Base-by-base conservation (phyloP, 1,140 invertebrate species). In the Zaprionus camerounensis region DNA sequence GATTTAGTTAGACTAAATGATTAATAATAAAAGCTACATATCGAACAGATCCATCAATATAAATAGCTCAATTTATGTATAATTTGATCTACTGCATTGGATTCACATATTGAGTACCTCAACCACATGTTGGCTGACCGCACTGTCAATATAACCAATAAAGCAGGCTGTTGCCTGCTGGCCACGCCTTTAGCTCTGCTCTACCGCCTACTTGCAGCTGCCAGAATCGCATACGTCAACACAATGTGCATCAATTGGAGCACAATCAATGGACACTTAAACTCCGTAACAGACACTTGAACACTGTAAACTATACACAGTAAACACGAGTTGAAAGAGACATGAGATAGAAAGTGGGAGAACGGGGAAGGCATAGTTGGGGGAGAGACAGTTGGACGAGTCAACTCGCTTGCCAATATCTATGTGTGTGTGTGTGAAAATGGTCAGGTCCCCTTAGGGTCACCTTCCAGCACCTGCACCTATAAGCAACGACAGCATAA, bases 201-300 rank as follows among this genome's bases (percentile, higher is more conserved):
- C 61, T 9, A 5, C 5, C 17, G 38, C 12, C 13, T 13, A 11
- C 34, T 12, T 24, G 20, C 49, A 66, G 53, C 62, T 76, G 64
- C 64, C 64, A 69, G 62, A 67, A 67, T 67, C 66, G 77, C 41
- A 58, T 22, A 72, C 69, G 61, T 76, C 77, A 80, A 68, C 64
- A 77, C 78, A 77, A 69, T 80, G 62, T 72, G 57, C 58, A 53
- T 41, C 70, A 69, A 78, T 69, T 75, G 72, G 75, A 57, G 56
- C 49, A 22, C 61, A 72, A 73, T 77, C 75, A 80, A 78, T 74
- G 70, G 62, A 69, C 76, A 64, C 75, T 80, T 67, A 67, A 78
- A 64, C 62, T 73, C 78, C 78, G 73, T 73, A 78, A 74, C 75
- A 78, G 75, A 70, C 65, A 66, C 70, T 78, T 55, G 62, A 46